phyloP scores from a whole-genome alignment of 2,888 invertebrate species.

The Tipula unca region DNA sequence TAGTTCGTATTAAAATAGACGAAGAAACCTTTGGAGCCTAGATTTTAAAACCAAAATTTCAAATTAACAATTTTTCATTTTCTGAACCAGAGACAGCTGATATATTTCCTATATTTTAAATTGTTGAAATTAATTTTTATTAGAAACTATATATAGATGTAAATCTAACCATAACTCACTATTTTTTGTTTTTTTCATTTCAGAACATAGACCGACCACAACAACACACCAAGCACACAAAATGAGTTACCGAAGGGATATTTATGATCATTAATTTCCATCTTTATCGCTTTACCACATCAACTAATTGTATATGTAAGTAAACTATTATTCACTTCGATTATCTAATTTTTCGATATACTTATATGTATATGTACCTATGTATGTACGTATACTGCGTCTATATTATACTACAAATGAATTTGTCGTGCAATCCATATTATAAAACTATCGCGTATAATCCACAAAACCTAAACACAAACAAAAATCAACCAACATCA shows the following conservation, averaged over 20 bases:
- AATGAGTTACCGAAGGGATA: conserved; percentile 8
- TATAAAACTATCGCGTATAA: background rate
- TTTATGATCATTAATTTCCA: background rate
- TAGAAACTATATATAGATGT: too few species aligned
- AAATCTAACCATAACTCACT: background rate
- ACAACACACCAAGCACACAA: background rate
- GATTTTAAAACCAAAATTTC: too few species aligned
- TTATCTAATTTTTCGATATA: background rate
- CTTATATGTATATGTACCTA: background rate
- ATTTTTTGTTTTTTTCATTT: background rate
- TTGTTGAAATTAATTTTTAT: background rate
- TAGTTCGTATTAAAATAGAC: too few species aligned
- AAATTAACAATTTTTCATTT: background rate
- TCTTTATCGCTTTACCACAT: background rate
- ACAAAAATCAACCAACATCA: background rate
- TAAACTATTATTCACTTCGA: background rate
- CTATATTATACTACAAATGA: background rate
- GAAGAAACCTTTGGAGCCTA: too few species aligned
- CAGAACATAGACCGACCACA: background rate
- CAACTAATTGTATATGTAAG: background rate
- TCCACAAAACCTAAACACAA: background rate
- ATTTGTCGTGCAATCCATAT: background rate
- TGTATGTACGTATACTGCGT: background rate
- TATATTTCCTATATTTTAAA: too few species aligned
- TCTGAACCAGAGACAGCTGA: too few species aligned